phyloP scores from a whole-genome alignment of 2,113 vertebrate genomes.

The Ranitomeya imitator region DNA sequence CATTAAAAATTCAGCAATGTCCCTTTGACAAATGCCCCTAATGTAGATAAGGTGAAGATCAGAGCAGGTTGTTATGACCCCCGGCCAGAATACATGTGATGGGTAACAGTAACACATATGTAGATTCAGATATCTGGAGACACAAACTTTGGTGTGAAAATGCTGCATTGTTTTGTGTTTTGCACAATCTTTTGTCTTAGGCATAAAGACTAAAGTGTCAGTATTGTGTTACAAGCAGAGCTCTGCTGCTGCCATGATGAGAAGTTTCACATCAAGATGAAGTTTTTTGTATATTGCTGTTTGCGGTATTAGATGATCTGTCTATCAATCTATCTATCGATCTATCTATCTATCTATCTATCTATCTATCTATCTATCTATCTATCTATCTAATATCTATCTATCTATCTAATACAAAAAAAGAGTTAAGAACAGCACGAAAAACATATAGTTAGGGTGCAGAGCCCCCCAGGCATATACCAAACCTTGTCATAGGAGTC shows the following conservation, averaged over 20 bases:
- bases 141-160: neutral
- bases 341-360: constrained; percentile 38
- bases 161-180: neutral
- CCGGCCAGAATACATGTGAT: neutral
- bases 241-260: neutral
- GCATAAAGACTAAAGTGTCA: neutral
- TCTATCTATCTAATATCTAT: neutral
- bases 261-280: neutral
- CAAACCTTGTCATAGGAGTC: too few species aligned
- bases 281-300: neutral
- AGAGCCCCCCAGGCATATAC: too few species aligned
- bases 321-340: constrained; percentile 11
- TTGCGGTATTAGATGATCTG: neutral
- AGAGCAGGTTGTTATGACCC: neutral
- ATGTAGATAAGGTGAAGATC: constrained; percentile 2
- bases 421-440: too few species aligned
- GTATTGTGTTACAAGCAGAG: neutral
- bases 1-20: constrained; percentile 50
- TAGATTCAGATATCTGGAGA: neutral
- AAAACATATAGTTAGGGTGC: too few species aligned
- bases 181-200: neutral
- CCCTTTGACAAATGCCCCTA: neutral
- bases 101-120: neutral
- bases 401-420: neutral
- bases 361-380: constrained; percentile 28